phyloP scores from a whole-genome alignment of 2,113 vertebrate species.

The Peromyscus californicus region DNA sequence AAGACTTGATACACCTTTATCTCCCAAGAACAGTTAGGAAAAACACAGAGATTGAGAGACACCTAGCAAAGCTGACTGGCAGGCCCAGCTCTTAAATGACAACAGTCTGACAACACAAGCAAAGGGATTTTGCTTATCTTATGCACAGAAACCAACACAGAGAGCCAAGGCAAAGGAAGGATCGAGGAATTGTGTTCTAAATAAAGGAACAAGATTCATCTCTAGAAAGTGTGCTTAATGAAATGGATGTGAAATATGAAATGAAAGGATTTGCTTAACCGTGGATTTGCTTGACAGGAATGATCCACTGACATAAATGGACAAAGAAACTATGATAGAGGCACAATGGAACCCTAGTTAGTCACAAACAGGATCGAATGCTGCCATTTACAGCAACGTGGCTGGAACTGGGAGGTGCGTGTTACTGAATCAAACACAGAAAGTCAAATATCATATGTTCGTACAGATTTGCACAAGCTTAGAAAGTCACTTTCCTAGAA shows the following conservation, averaged over 20 bases:
- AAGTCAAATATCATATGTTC: background rate
- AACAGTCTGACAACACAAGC: background rate
- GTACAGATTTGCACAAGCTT: background rate
- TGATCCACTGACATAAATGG: background rate
- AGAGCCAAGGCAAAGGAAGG: background rate
- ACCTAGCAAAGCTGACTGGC: background rate
- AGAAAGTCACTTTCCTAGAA: background rate
- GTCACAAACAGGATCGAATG: background rate
- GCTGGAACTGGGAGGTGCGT: background rate
- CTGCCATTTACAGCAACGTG: background rate
- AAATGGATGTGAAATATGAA: background rate
- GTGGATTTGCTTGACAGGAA: background rate
- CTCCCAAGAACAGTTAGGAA: background rate
- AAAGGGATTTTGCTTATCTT: background rate
- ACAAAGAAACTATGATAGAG: background rate
- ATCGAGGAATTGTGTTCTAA: background rate
- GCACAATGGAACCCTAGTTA: background rate
- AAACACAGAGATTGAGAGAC: background rate
- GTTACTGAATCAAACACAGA: background rate
- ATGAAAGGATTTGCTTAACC: background rate
- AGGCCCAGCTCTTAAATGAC: background rate
- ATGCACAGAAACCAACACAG: background rate
- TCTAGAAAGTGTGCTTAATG: background rate
- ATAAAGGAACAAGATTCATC: background rate
- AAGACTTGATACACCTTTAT: background rate